phyloP scores from a whole-genome alignment of 1,140 invertebrate genomes.

The Diabrotica virgifera region DNA sequence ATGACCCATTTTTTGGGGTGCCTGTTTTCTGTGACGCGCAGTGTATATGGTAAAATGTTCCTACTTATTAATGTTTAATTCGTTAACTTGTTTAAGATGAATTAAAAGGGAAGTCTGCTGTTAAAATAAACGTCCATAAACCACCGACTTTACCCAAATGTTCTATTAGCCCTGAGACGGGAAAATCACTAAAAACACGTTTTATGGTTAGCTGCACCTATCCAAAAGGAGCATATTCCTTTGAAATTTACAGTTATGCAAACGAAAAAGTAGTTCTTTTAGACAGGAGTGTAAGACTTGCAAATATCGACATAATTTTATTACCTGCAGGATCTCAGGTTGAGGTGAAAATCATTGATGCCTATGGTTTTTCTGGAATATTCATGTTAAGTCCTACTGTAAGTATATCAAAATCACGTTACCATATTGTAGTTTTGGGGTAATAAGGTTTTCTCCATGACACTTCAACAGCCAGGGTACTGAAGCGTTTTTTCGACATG shows the following conservation, averaged over 20 bases:
- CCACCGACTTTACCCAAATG: neutral
- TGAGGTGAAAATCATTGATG: constrained; percentile 5
- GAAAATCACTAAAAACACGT: neutral
- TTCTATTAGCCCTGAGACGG: neutral
- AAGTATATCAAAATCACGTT: too few species aligned
- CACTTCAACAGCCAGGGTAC: too few species aligned
- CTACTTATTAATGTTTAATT: too few species aligned
- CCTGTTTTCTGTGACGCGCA: too few species aligned
- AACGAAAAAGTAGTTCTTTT: neutral
- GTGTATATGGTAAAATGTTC: too few species aligned
- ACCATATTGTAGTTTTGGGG: too few species aligned
- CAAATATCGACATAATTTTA: neutral
- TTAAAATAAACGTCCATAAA: neutral
- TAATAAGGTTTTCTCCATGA: too few species aligned
- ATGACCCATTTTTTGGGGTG: too few species aligned
- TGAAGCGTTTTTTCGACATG: too few species aligned
- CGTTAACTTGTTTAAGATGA: neutral
- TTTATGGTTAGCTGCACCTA: neutral
- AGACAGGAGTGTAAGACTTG: neutral
- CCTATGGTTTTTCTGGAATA: neutral
- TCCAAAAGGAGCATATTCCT: neutral
- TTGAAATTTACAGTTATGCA: constrained; percentile 4
- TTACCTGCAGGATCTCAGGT: neutral
- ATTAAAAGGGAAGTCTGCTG: neutral
- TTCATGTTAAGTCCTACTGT: too few species aligned